Conservation (phyloP, 2,888 invertebrate genomes). For the Graphium colonna region DNA sequence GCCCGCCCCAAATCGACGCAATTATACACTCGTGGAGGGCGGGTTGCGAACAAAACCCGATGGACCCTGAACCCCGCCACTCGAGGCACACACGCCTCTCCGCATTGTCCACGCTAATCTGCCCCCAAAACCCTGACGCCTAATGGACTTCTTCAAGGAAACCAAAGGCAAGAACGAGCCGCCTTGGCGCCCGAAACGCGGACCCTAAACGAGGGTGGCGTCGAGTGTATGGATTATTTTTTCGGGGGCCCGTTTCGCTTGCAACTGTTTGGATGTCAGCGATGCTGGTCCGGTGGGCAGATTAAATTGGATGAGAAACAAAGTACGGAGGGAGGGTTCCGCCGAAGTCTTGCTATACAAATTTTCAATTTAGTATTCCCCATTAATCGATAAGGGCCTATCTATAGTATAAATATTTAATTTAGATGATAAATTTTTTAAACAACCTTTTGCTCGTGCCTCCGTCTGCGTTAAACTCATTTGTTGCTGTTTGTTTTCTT, state of each 20-base stretch:
- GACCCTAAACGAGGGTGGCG: conserved; percentile 19
- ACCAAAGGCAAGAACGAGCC: conserved; percentile 66
- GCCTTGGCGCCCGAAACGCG: conserved; percentile 65
- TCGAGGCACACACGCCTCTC: conserved; percentile 24
- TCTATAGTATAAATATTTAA: no score
- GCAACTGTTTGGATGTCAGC: conserved; percentile 52
- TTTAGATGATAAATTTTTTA: no score
- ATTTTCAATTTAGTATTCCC: neutral
- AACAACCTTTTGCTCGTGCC: no score
- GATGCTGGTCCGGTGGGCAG: conserved; percentile 26
- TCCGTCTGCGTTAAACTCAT: no score
- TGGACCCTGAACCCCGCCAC: conserved; percentile 3
- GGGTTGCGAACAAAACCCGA: conserved; percentile 8
- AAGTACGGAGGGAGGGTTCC: neutral
- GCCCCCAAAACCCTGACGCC: conserved; percentile 32
- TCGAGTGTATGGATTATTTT: conserved; percentile 51
- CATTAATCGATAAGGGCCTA: neutral
- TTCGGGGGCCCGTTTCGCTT: conserved; percentile 55
- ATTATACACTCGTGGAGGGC: conserved; percentile 30
- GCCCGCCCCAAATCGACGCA: conserved; percentile 27
- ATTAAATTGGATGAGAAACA: neutral
- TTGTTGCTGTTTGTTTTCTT: no score
- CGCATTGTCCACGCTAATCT: conserved; percentile 24
- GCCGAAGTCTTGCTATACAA: neutral
- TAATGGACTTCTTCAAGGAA: conserved; percentile 66